phyloP scores from a whole-genome alignment of 1,140 invertebrate genomes.

The Polypedilum pembai region DNA sequence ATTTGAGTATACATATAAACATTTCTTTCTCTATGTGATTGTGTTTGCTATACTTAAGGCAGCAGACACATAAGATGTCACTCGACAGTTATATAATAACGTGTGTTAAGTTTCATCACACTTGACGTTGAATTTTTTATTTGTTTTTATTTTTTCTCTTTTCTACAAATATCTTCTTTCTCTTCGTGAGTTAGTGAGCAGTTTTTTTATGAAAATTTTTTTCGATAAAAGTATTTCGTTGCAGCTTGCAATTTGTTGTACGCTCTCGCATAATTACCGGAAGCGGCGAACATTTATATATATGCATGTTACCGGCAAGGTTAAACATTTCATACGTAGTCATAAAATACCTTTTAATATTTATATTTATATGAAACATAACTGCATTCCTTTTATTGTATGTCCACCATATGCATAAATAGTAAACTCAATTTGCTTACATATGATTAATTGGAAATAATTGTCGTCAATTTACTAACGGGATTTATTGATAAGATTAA shows the following conservation, averaged over 20 bases:
- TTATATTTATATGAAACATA: background rate
- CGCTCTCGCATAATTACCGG: constrained; percentile 23
- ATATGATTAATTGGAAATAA: background rate
- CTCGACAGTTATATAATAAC: constrained; percentile 17
- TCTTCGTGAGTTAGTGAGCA: background rate
- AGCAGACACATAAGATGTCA: constrained; percentile 25
- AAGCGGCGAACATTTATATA: background rate
- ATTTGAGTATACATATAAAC: background rate
- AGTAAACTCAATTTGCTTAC: no score
- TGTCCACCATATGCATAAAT: no score
- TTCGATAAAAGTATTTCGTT: background rate
- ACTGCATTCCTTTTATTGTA: background rate
- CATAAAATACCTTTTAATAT: background rate
- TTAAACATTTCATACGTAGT: background rate
- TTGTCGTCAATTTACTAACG: background rate
- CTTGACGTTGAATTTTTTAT: constrained; percentile 14
- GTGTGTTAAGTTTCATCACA: background rate
- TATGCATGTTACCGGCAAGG: constrained; percentile 5
- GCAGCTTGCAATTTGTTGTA: background rate
- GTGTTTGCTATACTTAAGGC: background rate
- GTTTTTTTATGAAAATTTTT: background rate
- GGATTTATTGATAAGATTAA: background rate
- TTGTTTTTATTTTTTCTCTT: constrained; percentile 4
- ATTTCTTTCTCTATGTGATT: background rate
- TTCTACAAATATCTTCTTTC: background rate